Evolutionary conservation across 2,888 invertebrate species (phyloP), one percentile per base, ranked within the genome.

Genomic region (Phalera bucephala): DNA sequence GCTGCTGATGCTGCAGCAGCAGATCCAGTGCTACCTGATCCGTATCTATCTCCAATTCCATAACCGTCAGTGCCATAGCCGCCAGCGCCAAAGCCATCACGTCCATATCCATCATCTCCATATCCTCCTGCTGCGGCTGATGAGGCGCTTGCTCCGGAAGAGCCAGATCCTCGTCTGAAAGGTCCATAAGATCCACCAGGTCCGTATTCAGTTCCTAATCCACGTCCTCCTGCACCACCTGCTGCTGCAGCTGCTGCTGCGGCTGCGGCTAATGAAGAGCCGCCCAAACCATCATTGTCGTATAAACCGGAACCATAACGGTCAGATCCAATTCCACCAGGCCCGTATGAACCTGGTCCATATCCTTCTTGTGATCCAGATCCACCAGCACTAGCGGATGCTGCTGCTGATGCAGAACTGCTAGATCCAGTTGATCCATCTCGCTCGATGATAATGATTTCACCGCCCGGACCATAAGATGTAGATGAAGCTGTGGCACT

Each of bases 1-100:
- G 25, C 37, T 13, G 44, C 23, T 23, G 29, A 43, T 12, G 45
- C 36, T 7, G 28, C 30, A 21, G 39, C 9, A 7, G 26, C 37
- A 20, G 25, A 17, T 17, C 5, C 17, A 3, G 17, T 3, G 3
- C 17, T 5, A 17, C 5, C 31, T 17, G 27, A 30, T 15, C 13
- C 28, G 12, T 14, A 13, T 10, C 19, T 12, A 20, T 13, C 15
- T 9, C 12, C 25, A 11, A 23, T 17, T 19, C 21, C 26, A 20
- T 10, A 25, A 4, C 25, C 25, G 2, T 12, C 9, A 25, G 10
- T 6, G 5, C 12, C 25, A 10, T 12, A 25, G 8, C 30, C 17
- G 23, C 19, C 32, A 12, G 33, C 36, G 8, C 12, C 28, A 9
- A 11, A 11, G 17, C 27, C 34, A 33, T 26, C 43, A 9, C 2